A percentile compares a stretch with the other conserved stretches of the same genome.
These are phyloP conservation scores for Dolichomitus sp. DNA, from an alignment of 2,888 invertebrate species.

Conservation along the genomic window DNA sequence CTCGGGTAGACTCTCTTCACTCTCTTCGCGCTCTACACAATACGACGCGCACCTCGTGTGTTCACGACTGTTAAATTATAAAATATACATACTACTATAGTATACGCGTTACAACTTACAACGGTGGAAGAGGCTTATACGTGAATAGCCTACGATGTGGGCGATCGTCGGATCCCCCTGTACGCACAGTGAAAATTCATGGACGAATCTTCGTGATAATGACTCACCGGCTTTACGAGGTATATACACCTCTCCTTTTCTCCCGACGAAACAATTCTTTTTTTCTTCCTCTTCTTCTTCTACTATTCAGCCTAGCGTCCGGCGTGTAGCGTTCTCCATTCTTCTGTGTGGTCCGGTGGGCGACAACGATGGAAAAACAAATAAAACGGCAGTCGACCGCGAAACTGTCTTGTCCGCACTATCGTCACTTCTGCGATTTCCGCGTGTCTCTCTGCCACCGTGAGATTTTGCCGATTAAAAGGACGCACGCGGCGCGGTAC, in stretches of 20 bases:
- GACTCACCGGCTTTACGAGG: slow-evolving; percentile 77
- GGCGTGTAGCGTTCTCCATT: background rate
- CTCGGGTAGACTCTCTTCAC: slow-evolving; percentile 27
- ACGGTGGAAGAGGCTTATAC: background rate
- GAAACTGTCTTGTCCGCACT: background rate
- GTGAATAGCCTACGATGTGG: slow-evolving; percentile 2
- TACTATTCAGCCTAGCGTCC: slow-evolving; percentile 14
- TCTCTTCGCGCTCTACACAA: background rate
- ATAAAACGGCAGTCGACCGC: background rate
- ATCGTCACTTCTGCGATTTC: background rate
- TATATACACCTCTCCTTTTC: slow-evolving; percentile 4
- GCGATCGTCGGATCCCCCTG: slow-evolving; percentile 13
- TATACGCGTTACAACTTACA: background rate
- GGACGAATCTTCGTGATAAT: slow-evolving; percentile 73
- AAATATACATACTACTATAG: slow-evolving; percentile 14
- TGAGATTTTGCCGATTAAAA: slow-evolving; percentile 1
- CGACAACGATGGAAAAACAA: background rate
- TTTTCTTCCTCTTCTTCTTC: background rate
- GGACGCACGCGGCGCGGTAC: slow-evolving; percentile 8
- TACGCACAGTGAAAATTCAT: slow-evolving; percentile 25
- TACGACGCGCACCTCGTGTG: slow-evolving; percentile 25
- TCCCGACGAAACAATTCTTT: background rate
- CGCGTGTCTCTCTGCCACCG: background rate
- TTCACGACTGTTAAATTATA: slow-evolving; percentile 18
- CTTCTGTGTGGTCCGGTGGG: background rate